Percentiles rank a stretch among this genome's conserved stretches.
Conservation (phyloP, 2,888 invertebrate genomes). For the Chrysotoxum bicinctum region DNA sequence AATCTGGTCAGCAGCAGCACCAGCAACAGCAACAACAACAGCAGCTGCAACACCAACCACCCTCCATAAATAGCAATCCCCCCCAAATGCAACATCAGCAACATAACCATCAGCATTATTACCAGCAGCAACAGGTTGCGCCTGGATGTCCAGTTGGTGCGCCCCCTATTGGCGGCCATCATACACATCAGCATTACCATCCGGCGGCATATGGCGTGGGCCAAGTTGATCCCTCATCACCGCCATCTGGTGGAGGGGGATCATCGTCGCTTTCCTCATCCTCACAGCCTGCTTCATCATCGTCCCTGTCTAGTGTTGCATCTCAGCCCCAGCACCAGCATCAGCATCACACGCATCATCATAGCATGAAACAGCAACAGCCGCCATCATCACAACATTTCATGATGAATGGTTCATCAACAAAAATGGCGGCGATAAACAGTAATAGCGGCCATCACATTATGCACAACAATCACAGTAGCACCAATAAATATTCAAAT, state of each 20-base stretch:
- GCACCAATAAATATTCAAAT: slow-evolving; percentile 66
- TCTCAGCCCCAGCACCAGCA: slow-evolving; percentile 78
- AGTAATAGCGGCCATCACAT: slow-evolving; percentile 69
- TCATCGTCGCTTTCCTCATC: slow-evolving; percentile 80
- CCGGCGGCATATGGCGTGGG: slow-evolving; percentile 75
- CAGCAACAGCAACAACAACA: slow-evolving; percentile 80
- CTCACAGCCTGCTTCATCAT: slow-evolving; percentile 80
- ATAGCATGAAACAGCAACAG: slow-evolving; percentile 74
- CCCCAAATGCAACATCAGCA: slow-evolving; percentile 75
- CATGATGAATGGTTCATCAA: slow-evolving; percentile 70
- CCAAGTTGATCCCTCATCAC: slow-evolving; percentile 76
- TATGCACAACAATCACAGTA: slow-evolving; percentile 68
- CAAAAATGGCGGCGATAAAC: slow-evolving; percentile 67
- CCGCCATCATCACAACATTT: slow-evolving; percentile 73
- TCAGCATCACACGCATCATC: slow-evolving; percentile 73
- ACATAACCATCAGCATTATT: slow-evolving; percentile 76
- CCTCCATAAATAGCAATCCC: slow-evolving; percentile 76
- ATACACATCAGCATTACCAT: slow-evolving; percentile 76
- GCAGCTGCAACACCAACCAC: slow-evolving; percentile 75
- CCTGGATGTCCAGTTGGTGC: slow-evolving; percentile 48
- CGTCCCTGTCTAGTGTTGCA: slow-evolving; percentile 79
- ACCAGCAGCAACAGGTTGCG: slow-evolving; percentile 76
- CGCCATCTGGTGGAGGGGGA: slow-evolving; percentile 78
- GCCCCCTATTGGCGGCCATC: slow-evolving; percentile 64
- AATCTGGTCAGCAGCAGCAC: slow-evolving; percentile 83